Evolutionary conservation across 64 coral and sea anemone species (phyloP).

Genomic region (Dendronephthya gigantea): DNA sequence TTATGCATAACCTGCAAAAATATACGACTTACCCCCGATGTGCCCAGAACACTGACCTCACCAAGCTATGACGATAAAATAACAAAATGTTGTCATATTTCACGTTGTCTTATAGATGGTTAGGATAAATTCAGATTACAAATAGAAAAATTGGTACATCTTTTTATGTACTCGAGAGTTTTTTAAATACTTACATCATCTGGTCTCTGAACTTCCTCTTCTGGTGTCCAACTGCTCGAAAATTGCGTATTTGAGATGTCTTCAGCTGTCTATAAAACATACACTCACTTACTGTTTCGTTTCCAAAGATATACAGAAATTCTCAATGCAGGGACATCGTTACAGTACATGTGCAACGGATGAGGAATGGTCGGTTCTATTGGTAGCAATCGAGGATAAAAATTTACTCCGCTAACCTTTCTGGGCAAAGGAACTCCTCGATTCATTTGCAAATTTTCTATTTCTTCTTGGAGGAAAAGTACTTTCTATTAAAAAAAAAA

Average conservation of each 20-base stretch:
- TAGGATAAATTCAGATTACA: no score
- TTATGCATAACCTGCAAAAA: neutral
- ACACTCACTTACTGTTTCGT: no score
- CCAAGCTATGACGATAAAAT: constrained; percentile 4
- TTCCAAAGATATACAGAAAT: no score
- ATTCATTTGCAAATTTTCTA: constrained; percentile 11
- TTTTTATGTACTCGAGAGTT: no score
- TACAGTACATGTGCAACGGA: no score
- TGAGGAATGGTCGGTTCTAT: no score
- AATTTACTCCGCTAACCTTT: neutral
- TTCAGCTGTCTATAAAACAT: neutral
- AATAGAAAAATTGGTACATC: no score
- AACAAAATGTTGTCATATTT: no score
- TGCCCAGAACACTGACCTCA: neutral
- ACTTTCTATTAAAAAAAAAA: neutral
- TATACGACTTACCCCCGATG: neutral
- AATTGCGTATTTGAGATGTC: neutral
- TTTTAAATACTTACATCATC: neutral
- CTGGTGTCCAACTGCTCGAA: neutral
- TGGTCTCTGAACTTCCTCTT: neutral
- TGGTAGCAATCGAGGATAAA: neutral
- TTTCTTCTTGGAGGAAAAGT: neutral
- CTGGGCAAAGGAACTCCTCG: neutral
- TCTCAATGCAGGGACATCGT: no score
- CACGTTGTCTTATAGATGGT: no score